Evolutionary conservation across 2,113 vertebrate genomes (phyloP), one percentile per base, ranked within the genome.

Genomic region (Hippocampus mohnikei): DNA sequence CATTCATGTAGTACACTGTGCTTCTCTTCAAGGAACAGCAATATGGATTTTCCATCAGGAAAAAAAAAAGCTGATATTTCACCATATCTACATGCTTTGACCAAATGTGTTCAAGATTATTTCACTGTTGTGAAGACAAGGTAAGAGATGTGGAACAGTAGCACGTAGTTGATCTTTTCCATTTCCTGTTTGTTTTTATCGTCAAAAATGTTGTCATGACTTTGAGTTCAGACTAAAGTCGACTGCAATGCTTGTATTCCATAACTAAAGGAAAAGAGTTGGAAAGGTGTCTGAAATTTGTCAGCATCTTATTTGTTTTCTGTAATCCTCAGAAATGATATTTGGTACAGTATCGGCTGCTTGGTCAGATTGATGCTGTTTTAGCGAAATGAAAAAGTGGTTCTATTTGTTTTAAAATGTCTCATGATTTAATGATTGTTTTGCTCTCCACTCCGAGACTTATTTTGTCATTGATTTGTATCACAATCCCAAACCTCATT

Each of bases 11-110:
- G 69, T 56, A 53, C 61, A 68, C n/a, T 69, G 8, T 55, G 23
- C 52, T n/a, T 75, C 81, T 81, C n/a, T 21, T 75, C 81, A 83
- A 81, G 84, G 83, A 79, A 23, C 65, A 44, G 1, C 56, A 25
- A 40, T 61, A 37, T 61, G 18, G 29, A 61, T 40, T 61, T 61
- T 61, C 18, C 33, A 37, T 61, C 16, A 60, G 29, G 13, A 61
- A 29, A 60, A 23, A 27, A 33, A 29, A 60, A 16, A 33, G 9
- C 8, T 9, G 18, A 61, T 33, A 37, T 10, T 52, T 27, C 23
- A 46, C 29, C 37, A 48, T 29, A 25, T 66, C 50, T 74, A 13
- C 11, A 25, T 64, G 44, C 48, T 64, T 69, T 52, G 33, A 40
- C 59, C 40, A 74, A 70, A 72, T 61, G 37, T 66, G 21, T 60